phyloP scores from a whole-genome alignment of 2,888 invertebrate genomes.

The Conistra vaccinii region DNA sequence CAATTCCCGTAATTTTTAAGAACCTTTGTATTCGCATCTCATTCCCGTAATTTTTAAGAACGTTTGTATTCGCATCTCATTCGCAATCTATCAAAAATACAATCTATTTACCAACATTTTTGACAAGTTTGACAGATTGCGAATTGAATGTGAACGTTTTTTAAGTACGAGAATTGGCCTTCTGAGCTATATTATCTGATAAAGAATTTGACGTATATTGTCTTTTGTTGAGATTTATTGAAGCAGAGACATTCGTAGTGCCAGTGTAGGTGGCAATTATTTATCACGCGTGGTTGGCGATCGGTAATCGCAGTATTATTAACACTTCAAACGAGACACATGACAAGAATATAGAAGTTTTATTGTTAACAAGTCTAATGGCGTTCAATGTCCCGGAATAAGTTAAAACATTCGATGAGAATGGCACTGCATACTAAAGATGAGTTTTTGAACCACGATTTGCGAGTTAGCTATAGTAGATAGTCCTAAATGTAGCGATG shows the following conservation, averaged over 20 bases:
- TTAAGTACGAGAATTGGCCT: too few species aligned
- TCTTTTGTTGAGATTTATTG: not conserved
- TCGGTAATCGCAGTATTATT: slow-evolving; percentile 20
- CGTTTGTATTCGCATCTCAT: too few species aligned
- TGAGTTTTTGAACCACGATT: not conserved
- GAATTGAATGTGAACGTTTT: too few species aligned
- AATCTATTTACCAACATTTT: too few species aligned
- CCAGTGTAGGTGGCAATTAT: slow-evolving; percentile 10
- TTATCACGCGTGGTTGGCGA: slow-evolving; percentile 30
- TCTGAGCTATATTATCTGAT: not conserved
- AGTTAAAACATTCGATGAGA: not conserved
- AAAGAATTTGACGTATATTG: not conserved
- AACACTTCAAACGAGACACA: slow-evolving; percentile 25
- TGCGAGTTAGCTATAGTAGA: not conserved
- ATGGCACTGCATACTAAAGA: not conserved
- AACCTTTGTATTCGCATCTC: too few species aligned
- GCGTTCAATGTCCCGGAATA: not conserved
- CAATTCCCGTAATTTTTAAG: too few species aligned
- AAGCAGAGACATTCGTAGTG: not conserved
- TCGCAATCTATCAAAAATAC: too few species aligned
- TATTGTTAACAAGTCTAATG: not conserved
- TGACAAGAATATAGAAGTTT: slow-evolving; percentile 1
- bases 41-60: too few species aligned
- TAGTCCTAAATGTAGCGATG: not conserved
- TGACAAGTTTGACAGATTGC: too few species aligned